A percentile compares a stretch with the other conserved stretches of the same genome.
Evolutionary conservation across 2,113 vertebrate species (phyloP).

Genomic region (Miniopterus natalensis): DNA sequence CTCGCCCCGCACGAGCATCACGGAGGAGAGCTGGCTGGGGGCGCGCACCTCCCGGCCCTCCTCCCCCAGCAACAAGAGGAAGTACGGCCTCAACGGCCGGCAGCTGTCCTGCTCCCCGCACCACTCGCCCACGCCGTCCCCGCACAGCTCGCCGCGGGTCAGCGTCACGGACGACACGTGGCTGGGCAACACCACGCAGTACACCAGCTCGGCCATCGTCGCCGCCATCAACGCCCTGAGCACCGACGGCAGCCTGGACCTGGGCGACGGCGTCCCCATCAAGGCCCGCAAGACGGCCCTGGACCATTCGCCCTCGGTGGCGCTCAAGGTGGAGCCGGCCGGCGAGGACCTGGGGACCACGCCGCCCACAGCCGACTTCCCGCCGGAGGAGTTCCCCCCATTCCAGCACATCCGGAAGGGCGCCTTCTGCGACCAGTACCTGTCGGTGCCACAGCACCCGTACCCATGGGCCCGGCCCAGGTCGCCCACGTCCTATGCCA

Average conservation of each 20-base stretch:
- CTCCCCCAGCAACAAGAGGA: constrained; percentile 95
- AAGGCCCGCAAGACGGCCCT: constrained; percentile 94
- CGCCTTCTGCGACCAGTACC: constrained; percentile 94
- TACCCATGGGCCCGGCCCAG: constrained; percentile 96
- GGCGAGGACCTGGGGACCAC: constrained; percentile 91
- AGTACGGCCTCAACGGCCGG: constrained; percentile 93
- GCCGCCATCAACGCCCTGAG: constrained; percentile 98
- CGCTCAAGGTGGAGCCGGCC: constrained; percentile 94
- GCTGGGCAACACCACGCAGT: constrained; percentile 96
- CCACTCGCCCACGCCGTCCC: constrained; percentile 93
- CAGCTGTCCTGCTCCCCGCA: constrained; percentile 93
- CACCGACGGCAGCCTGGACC: constrained; percentile 94
- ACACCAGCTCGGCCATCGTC: constrained; percentile 97
- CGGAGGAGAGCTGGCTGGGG: constrained; percentile 94
- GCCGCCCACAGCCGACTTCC: constrained; percentile 88
- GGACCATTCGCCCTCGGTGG: constrained; percentile 91
- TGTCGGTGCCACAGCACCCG: constrained; percentile 95
- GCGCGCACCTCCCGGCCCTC: constrained; percentile 92
- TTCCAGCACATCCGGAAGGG: constrained; percentile 96
- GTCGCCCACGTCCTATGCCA: constrained; percentile 91
- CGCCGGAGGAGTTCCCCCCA: constrained; percentile 92
- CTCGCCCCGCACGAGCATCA: constrained; percentile 93
- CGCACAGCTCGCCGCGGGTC: constrained; percentile 93
- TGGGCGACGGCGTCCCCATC: constrained; percentile 94
- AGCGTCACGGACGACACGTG: constrained; percentile 94